phyloP scores from a whole-genome alignment of 2,888 invertebrate species.

The Globia sparganii region DNA sequence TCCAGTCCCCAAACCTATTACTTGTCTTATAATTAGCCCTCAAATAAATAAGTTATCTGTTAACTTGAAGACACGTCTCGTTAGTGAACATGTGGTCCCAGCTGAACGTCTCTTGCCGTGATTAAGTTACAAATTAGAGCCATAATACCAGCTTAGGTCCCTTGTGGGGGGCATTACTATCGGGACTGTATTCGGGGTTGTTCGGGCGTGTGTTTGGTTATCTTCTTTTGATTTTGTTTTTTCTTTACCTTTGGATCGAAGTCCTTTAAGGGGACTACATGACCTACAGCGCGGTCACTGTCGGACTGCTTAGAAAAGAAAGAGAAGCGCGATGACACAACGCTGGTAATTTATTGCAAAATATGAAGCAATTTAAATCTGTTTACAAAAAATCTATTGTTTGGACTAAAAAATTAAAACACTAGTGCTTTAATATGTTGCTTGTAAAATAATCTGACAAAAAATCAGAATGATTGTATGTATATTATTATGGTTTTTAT shows the following conservation, averaged over 20 bases:
- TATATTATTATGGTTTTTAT: too few species aligned
- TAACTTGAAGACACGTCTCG: slow-evolving; percentile 58
- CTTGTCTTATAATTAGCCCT: slow-evolving; percentile 34
- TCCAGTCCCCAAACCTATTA: slow-evolving; percentile 1
- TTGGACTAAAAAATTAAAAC: too few species aligned
- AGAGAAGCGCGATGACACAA: too few species aligned
- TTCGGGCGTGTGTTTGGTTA: background rate
- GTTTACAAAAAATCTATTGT: too few species aligned
- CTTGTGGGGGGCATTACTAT: slow-evolving; percentile 44
- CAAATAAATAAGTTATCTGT: slow-evolving; percentile 54
- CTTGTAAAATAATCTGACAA: too few species aligned
- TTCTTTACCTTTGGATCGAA: background rate
- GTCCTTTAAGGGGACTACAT: too few species aligned
- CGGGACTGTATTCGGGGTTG: background rate
- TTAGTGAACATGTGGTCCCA: slow-evolving; percentile 60
- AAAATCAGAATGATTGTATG: too few species aligned
- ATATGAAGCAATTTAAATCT: too few species aligned
- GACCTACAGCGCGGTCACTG: too few species aligned
- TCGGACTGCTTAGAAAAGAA: too few species aligned
- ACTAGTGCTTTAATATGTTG: too few species aligned
- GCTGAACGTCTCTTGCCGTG: slow-evolving; percentile 54
- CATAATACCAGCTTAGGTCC: slow-evolving; percentile 48
- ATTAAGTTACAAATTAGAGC: slow-evolving; percentile 65
- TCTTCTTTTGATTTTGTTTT: background rate
- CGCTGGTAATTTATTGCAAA: too few species aligned